These are phyloP conservation scores for Cryptus armator DNA, from an alignment of 2,888 invertebrate species.

Conservation along the genomic window DNA sequence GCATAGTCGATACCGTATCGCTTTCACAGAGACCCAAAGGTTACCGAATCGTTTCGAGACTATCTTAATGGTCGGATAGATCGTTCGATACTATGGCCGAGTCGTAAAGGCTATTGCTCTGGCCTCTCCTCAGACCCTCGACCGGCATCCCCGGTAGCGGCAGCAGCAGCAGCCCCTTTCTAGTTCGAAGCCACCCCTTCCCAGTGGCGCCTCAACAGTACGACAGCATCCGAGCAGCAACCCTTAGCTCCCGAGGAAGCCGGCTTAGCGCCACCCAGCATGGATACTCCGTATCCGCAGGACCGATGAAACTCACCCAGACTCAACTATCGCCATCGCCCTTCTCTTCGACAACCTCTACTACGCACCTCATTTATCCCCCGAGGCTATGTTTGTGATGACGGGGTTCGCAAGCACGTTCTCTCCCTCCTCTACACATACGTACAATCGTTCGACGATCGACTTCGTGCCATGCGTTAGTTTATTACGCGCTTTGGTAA, in stretches of 20 bases:
- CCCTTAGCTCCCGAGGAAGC: slow-evolving; percentile 74
- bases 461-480: slow-evolving; percentile 47
- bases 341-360: slow-evolving; percentile 66
- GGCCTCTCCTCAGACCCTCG: slow-evolving; percentile 76
- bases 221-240: slow-evolving; percentile 62
- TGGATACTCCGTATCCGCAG: slow-evolving; percentile 53
- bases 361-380: slow-evolving; percentile 79
- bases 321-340: slow-evolving; percentile 47
- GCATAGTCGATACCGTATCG: slow-evolving; percentile 84
- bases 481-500: slow-evolving; percentile 57
- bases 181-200: slow-evolving; percentile 58
- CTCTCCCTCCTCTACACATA: slow-evolving; percentile 35
- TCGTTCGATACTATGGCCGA: slow-evolving; percentile 85
- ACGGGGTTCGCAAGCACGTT: slow-evolving; percentile 29
- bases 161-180: slow-evolving; percentile 54
- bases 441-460: slow-evolving; percentile 72
- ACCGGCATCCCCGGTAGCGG: slow-evolving; percentile 65
- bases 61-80: slow-evolving; percentile 85
- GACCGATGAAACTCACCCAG: slow-evolving; percentile 55
- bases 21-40: slow-evolving; percentile 84
- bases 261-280: slow-evolving; percentile 78
- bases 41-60: slow-evolving; percentile 85
- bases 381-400: slow-evolving; percentile 65
- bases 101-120: slow-evolving; percentile 85
- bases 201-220: slow-evolving; percentile 49